A percentile compares a stretch with the other conserved stretches of the same genome.
Conservation (phyloP, 2,113 vertebrate species). For the Tetraodon nigroviridis region DNA sequence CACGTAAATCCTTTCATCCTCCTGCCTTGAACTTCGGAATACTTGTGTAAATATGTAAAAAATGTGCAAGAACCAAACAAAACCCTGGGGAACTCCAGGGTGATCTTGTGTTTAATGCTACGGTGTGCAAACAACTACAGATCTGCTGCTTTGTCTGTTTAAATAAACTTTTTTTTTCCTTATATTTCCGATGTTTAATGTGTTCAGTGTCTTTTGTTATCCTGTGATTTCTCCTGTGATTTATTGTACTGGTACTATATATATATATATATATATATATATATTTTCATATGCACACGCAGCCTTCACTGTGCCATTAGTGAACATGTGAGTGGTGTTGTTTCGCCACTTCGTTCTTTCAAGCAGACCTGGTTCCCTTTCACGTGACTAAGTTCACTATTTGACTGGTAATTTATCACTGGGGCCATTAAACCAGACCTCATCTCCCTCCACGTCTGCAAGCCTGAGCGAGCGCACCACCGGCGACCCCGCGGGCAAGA, state of each 20-base stretch:
- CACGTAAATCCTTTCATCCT: no score
- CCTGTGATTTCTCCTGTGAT: no score
- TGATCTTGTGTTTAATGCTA: background rate
- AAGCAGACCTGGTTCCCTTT: background rate
- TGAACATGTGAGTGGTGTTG: background rate
- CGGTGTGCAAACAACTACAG: background rate
- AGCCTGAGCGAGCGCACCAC: constrained; percentile 14
- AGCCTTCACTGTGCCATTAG: no score
- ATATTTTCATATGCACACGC: no score
- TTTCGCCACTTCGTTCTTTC: background rate
- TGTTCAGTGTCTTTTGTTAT: no score
- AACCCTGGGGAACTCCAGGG: background rate
- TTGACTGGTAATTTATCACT: constrained; percentile 20
- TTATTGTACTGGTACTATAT: no score
- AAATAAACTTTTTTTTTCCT: background rate
- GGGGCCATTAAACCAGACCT: background rate
- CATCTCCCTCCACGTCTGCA: background rate
- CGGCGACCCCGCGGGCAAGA: background rate
- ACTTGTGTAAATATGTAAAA: no score
- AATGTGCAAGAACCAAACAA: no score
- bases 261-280: no score
- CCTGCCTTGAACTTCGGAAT: no score
- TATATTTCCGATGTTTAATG: background rate
- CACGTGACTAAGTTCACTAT: background rate
- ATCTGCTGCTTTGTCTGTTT: background rate